Percentiles rank a stretch among this genome's conserved stretches.
These are phyloP conservation scores for Brachymystax lenok DNA, from an alignment of 2,797 vertebrate genomes.

Conservation along the genomic window DNA sequence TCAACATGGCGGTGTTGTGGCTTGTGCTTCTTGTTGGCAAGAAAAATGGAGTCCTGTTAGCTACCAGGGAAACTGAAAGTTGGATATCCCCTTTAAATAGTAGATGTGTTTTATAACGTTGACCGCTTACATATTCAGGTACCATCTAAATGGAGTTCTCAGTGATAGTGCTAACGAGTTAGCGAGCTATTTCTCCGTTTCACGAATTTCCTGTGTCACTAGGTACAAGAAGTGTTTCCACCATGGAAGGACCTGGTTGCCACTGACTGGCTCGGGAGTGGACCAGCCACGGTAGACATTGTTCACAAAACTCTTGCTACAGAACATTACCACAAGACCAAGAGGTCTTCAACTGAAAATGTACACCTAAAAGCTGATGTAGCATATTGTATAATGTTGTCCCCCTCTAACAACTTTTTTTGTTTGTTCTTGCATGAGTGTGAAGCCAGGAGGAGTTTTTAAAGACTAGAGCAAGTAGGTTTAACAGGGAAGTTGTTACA, in stretches of 20 bases:
- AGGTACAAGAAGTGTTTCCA: not conserved
- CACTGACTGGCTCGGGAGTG: constrained; percentile 5
- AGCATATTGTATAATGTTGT: too few relatives aligned
- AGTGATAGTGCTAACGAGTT: too few relatives aligned
- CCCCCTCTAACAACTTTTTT: too few relatives aligned
- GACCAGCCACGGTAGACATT: not conserved
- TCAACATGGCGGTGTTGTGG: constrained; percentile 64
- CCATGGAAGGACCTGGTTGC: constrained; percentile 27
- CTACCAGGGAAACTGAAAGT: constrained; percentile 26
- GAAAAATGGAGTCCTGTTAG: constrained; percentile 69
- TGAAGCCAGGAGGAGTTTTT: too few relatives aligned
- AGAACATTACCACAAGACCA: too few relatives aligned
- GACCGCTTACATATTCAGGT: not conserved
- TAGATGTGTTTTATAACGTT: not conserved
- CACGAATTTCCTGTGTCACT: not conserved
- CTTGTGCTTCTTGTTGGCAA: constrained; percentile 58
- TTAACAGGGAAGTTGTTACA: too few relatives aligned
- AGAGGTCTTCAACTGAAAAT: too few relatives aligned
- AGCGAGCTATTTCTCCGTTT: not conserved
- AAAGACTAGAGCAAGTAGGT: too few relatives aligned
- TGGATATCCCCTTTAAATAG: too few relatives aligned
- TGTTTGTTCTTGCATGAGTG: too few relatives aligned
- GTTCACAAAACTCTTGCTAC: not conserved
- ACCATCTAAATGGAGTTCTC: not conserved
- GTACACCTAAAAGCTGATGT: too few relatives aligned